Evolutionary conservation across 2,888 invertebrate genomes (phyloP), one percentile per base, ranked within the genome.

Genomic region (Caenorhabditis becei): DNA sequence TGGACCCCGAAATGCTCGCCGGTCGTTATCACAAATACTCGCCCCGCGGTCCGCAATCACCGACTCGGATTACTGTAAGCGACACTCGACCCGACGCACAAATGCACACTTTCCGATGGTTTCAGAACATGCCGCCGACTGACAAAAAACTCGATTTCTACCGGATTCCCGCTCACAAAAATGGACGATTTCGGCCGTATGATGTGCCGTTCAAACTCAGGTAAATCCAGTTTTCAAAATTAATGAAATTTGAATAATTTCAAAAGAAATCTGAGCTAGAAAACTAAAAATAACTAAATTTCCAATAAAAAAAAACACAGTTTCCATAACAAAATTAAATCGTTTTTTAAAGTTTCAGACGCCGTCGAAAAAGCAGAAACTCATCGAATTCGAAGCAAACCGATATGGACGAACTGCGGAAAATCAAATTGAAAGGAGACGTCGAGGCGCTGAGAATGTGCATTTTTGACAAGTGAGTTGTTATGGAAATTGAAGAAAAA

Each of bases 401-500:
- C 11, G 65, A 65, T 44, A 37, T 75, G 16, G 66, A 75, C 4
- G 20, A 58, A 63, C 37, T 70, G 20, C 70, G 63, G 51, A 70
- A 77, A 53, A 67, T 77, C 0, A 51, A 58, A 16, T 51, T 79
- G 59, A 80, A 80, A 58, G 82, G 83, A 56, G 77, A 84, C 56
- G 79, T 80, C 23, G 83, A 84, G 18, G 51, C 81, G 23, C 62
- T 82, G 26, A 79, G 62, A 77, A 70, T 83, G 65, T 69, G 72
- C 18, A 67, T 83, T 49, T 69, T 83, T 41, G 83, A 83, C 35
- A 77, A 63, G 81, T 81, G 32, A 61, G 74, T 62, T 35, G 7
- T 56, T 71, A 26, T 63, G n/a, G n/a, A n/a, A n/a, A n/a, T 63
- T 26, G n/a, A 18, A 61, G 32, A 26, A 23, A 37, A 59, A 18